Evolutionary conservation across 2,888 invertebrate genomes (phyloP).

Genomic region (Phengaris alcon): DNA sequence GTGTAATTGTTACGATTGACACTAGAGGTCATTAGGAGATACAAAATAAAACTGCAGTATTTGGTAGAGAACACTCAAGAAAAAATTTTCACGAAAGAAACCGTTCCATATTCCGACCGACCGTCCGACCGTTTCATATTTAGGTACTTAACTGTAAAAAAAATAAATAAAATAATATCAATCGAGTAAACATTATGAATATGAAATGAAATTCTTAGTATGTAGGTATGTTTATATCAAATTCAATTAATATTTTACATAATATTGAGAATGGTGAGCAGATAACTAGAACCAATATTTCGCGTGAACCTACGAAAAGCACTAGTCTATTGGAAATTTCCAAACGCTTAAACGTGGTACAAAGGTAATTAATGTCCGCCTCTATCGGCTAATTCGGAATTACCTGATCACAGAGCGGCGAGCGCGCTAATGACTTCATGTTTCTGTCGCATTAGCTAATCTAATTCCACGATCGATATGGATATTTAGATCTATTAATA

Average conservation of each 20-base stretch:
- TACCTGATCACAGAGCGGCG: neutral
- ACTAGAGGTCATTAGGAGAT: neutral
- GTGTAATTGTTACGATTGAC: neutral
- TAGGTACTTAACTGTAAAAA: neutral
- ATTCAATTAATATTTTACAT: too few relatives aligned
- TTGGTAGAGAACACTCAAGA: neutral
- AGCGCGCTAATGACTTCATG: neutral
- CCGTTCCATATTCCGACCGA: neutral
- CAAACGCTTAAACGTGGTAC: too few relatives aligned
- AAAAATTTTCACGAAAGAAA: neutral
- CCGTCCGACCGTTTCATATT: too few relatives aligned
- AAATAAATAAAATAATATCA: neutral
- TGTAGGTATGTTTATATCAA: too few relatives aligned
- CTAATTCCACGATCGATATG: conserved; percentile 15
- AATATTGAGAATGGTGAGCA: too few relatives aligned
- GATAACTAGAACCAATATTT: too few relatives aligned
- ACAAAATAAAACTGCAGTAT: neutral
- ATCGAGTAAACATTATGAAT: too few relatives aligned
- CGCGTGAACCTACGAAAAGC: too few relatives aligned
- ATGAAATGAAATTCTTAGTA: too few relatives aligned
- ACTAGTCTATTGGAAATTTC: too few relatives aligned
- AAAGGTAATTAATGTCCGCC: neutral
- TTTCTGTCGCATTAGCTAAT: conserved; percentile 10
- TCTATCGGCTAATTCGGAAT: conserved; percentile 5
- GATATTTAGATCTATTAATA: too few relatives aligned